Evolutionary conservation across 2,797 vertebrate genomes (phyloP).

Genomic region (Gymnocypris eckloni): DNA sequence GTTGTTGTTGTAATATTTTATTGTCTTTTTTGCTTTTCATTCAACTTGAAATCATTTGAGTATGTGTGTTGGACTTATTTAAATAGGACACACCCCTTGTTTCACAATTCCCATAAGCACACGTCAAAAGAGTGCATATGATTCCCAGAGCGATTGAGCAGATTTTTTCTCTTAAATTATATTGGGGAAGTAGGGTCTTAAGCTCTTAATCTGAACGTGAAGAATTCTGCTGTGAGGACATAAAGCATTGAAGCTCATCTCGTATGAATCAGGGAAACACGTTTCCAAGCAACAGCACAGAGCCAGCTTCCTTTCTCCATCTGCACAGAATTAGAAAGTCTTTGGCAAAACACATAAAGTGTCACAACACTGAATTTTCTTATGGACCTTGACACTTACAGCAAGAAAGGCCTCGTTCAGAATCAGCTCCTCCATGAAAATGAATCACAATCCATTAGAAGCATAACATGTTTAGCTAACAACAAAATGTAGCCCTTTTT

Average conservation of each 20-base stretch:
- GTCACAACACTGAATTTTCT: background rate
- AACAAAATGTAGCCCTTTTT: background rate
- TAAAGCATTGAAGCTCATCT: slow-evolving; percentile 28
- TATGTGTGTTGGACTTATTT: background rate
- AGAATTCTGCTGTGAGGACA: slow-evolving; percentile 18
- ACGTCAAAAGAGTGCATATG: background rate
- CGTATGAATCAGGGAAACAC: slow-evolving; percentile 7
- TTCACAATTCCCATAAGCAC: slow-evolving; percentile 2
- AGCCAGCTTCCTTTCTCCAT: slow-evolving; percentile 16
- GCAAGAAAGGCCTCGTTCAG: background rate
- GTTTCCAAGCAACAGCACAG: slow-evolving; percentile 40
- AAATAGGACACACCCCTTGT: background rate
- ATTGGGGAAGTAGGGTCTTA: slow-evolving; percentile 16
- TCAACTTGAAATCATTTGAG: background rate
- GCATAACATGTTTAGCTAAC: background rate
- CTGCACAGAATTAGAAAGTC: slow-evolving; percentile 16
- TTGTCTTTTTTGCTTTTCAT: background rate
- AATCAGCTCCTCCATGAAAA: background rate
- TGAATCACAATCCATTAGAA: background rate
- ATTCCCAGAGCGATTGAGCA: slow-evolving; percentile 7
- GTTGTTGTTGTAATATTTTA: background rate
- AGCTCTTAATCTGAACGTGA: slow-evolving; percentile 23
- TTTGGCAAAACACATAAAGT: background rate
- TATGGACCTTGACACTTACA: background rate
- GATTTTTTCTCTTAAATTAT: slow-evolving; percentile 16